Base-by-base conservation (phyloP, 2,113 vertebrate species). In the Bombycilla garrulus region DNA sequence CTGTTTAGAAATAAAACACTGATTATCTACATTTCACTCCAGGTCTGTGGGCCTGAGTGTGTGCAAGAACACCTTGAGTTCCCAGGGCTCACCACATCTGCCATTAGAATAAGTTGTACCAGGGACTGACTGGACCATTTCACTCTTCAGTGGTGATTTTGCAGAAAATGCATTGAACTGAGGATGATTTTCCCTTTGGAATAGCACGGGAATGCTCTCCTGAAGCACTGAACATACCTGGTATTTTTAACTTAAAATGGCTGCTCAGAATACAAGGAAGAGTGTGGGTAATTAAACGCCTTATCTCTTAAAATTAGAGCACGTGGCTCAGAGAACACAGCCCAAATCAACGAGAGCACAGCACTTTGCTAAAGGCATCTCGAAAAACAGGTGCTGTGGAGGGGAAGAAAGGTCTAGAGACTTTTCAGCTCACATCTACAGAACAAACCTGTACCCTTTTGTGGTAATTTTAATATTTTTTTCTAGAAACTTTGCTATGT, bases 211-310 rank as follows among this genome's bases (percentile, higher is more conserved):
- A 73, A 45, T 24, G 8, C 54, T 85, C 80, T 89, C 72, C 45
- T 45, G 53, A 64, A 71, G 25, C 60, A 62, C 38, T 2, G 2
- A 54, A 36, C 4, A 11, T 0, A 1, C 3, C 2, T 18, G 45
- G 9, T 91, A 76, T 84, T 88, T 90, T 86, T 79, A 61, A 76
- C 44, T 42, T 64, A 22, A 93, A 96, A 94, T 38, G 54, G 47
- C 62, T 79, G 53, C 70, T 87, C 83, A 91, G 78, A 92, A 84
- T 42, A 72, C 42, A 65, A 74, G 64, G 56, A 65, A 64, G n/a
- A 47, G 8, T 11, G 36, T 31, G 35, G 69, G 78, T 92, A 62
- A 88, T 94, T 67, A 91, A 77, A 25, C 35, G 29, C 64, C 66
- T 45, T 67, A 44, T 93, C 64, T 35, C 57, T 91, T 88, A 64